Conservation (phyloP, 2,113 vertebrate species). For the Proteles cristata region DNA sequence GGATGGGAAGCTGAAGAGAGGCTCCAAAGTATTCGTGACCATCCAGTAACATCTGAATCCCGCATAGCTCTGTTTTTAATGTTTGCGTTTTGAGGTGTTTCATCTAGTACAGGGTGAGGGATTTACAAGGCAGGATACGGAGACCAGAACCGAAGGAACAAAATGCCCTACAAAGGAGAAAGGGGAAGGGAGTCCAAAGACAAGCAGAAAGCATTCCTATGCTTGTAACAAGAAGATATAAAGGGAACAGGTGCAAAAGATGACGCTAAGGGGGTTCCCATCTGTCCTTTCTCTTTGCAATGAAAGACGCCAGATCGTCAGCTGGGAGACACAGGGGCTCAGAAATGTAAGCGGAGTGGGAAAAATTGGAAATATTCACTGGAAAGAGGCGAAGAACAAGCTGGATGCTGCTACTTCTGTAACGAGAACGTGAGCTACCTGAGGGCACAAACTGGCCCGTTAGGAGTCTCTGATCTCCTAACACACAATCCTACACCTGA, state of each 20-base stretch:
- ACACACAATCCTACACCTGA: neutral
- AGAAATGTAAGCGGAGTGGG: neutral
- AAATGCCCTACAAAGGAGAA: neutral
- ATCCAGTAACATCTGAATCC: neutral
- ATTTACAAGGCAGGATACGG: neutral
- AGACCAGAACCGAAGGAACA: neutral
- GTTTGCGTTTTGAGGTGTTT: neutral
- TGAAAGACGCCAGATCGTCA: neutral
- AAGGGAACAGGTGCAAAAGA: neutral
- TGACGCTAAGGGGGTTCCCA: neutral
- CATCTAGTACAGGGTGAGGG: neutral
- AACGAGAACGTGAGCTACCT: neutral
- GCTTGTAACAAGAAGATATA: neutral
- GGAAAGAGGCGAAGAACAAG: neutral
- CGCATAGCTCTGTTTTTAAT: neutral
- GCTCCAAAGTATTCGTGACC: neutral
- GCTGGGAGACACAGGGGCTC: neutral
- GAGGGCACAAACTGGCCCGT: neutral
- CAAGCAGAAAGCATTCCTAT: neutral
- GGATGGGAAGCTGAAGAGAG: neutral
- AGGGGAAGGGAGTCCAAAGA: neutral
- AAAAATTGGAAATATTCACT: neutral
- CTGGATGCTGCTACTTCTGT: neutral
- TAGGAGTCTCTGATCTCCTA: neutral
- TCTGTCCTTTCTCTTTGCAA: neutral